A percentile compares a stretch with the other conserved stretches of the same genome.
Conservation (phyloP, 2,888 invertebrate species). For the Anthoptus insignis region DNA sequence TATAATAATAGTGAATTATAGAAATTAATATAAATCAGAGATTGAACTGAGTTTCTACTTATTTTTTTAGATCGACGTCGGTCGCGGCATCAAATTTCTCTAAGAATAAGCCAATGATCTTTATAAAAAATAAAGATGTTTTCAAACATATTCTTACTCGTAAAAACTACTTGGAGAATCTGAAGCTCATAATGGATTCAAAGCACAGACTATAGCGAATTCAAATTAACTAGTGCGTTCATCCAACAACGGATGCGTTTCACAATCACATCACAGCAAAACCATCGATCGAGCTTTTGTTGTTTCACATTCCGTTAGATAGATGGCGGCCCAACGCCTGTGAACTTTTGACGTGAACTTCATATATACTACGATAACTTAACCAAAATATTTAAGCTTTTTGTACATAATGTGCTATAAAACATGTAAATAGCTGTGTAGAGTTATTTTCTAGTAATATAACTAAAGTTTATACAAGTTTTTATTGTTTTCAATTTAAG, state of each 20-base stretch:
- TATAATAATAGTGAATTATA: too few relatives aligned
- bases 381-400: constrained; percentile 83
- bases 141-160: constrained; percentile 66
- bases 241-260: constrained; percentile 49
- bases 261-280: constrained; percentile 57
- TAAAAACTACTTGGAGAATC: constrained; percentile 63
- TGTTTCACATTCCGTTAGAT: constrained; percentile 66
- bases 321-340: constrained; percentile 71
- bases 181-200: constrained; percentile 61
- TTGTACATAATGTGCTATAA: constrained; percentile 54
- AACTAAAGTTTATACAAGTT: constrained; percentile 52
- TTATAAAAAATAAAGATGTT: constrained; percentile 65
- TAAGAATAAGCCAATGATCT: constrained; percentile 55
- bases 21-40: too few relatives aligned
- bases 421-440: constrained; percentile 31
- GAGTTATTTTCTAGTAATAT: constrained; percentile 21
- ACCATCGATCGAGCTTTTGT: constrained; percentile 75
- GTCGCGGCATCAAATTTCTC: constrained; percentile 13
- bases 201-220: constrained; percentile 48
- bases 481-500: constrained; percentile 26
- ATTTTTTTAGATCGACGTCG: constrained; percentile 51
- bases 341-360: constrained; percentile 87
- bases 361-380: constrained; percentile 80
- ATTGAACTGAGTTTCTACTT: too few relatives aligned
- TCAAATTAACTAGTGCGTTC: constrained; percentile 61